Base-by-base conservation (phyloP, 2,797 vertebrate genomes). In the Australoheros facetus region DNA sequence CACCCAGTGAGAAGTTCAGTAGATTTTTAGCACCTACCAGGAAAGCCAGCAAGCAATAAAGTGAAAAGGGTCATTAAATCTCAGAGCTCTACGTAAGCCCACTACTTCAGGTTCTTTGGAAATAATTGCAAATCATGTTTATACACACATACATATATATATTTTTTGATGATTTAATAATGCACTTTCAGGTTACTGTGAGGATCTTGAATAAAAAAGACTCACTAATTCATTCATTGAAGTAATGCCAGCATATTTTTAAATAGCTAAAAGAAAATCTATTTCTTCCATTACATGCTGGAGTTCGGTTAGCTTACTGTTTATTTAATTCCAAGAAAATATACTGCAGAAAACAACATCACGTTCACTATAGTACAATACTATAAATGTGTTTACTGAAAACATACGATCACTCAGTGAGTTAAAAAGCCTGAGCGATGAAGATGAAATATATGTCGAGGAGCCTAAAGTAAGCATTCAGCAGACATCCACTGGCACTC, bases 21-120 rank as follows among this genome's bases (percentile, higher is more conserved):
- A 66, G 75, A 62, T 70, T 3, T 75, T 66, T 42, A 57, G 53
- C 39, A 66, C 56, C 73, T 32, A 55, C 37, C 75, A 72, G 17
- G 32, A 77, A 26, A 32, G 26, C 64, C 30, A 62, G 51, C 51
- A 48, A 60, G 66, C 71, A 64, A 45, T 73, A 21, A 37, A 59
- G 16, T 56, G 45, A 64, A 71, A 59, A 58, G 17, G 71, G 72
- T 76, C 69, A 82, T 78, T 82, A 76, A 81, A 69, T 69, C 26
- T 3, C 30, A 12, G 26, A 45, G 42, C 26, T 30, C 42, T 30
- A 69, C 42, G 51, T 51, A 70, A 73, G 45, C 26, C 11, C 34
- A 23, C 69, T 28, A 23, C 37, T 80, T 85, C n/a, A 45, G 37
- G 60, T 81, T 83, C 69, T 73, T 77, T 66, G 28, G 56, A 79